These are phyloP conservation scores for Cassiopea xamachana DNA, from an alignment of 30 jellyfish, hydroid and myxozoan genomes.

Conservation along the genomic window DNA sequence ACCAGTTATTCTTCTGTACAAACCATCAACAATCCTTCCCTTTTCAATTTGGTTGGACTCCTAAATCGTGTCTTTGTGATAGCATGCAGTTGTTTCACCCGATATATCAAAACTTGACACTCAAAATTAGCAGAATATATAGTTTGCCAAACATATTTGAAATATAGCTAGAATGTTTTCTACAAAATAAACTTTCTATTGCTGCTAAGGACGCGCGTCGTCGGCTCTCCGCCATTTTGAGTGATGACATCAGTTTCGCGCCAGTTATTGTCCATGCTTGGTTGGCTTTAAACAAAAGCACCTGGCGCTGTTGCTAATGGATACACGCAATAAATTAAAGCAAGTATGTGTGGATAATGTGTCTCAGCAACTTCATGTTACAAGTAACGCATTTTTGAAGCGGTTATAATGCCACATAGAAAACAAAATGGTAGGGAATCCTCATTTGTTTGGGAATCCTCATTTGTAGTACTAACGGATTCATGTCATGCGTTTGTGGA, in stretches of 20 bases:
- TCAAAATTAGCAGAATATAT: neutral
- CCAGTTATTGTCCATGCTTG: constrained; percentile 31
- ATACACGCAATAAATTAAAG: neutral
- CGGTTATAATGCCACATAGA: neutral
- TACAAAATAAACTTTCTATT: neutral
- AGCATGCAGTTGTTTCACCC: too few species aligned
- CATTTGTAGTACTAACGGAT: too few species aligned
- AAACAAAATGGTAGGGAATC: too few species aligned
- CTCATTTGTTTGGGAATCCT: too few species aligned
- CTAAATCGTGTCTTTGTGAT: neutral
- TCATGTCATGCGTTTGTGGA: too few species aligned
- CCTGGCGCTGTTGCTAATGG: constrained; percentile 54
- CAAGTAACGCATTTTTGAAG: neutral
- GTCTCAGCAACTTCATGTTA: neutral
- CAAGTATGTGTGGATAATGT: neutral
- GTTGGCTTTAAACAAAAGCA: constrained; percentile 4
- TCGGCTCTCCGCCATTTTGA: constrained; percentile 43
- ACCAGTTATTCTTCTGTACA: constrained; percentile 11
- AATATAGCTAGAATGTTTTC: neutral
- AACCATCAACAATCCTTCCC: neutral
- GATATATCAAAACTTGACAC: too few species aligned
- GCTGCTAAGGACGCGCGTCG: constrained; percentile 16
- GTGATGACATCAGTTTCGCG: constrained; percentile 57
- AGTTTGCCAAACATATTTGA: neutral
- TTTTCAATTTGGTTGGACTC: neutral